These are phyloP conservation scores for Brachionus koreanus DNA, from an alignment of 1,140 invertebrate species.

Conservation along the genomic window DNA sequence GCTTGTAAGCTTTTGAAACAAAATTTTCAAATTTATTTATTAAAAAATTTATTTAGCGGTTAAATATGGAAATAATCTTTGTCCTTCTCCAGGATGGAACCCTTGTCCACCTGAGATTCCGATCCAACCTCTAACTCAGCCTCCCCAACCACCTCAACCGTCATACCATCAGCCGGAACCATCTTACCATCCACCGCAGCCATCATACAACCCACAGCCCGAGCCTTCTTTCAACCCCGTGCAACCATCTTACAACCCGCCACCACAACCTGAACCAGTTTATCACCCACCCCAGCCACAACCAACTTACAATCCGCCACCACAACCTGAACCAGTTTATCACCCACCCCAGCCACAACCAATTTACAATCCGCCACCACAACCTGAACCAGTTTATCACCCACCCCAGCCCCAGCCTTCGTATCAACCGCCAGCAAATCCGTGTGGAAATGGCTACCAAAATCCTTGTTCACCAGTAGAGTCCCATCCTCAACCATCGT, in stretches of 20 bases:
- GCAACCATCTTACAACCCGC: not conserved
- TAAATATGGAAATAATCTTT: conserved; percentile 8
- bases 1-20: not conserved
- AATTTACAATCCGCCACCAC: not conserved
- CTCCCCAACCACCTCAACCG: not conserved
- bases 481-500: not conserved
- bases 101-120: conserved; percentile 7
- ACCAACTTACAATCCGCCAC: not conserved
- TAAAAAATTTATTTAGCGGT: not conserved
- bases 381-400: not conserved
- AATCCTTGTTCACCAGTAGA: not conserved
- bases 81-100: not conserved
- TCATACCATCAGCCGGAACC: not conserved
- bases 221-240: not conserved
- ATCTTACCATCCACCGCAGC: not conserved
- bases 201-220: not conserved
- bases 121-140: not conserved
- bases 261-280: not conserved
- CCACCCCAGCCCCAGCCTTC: not conserved
- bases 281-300: not conserved
- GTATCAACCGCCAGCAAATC: not conserved
- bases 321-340: not conserved
- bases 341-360: not conserved
- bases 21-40: not conserved
- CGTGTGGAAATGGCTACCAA: not conserved